phyloP scores from a whole-genome alignment of 2,797 vertebrate genomes.

The Platalea minor region DNA sequence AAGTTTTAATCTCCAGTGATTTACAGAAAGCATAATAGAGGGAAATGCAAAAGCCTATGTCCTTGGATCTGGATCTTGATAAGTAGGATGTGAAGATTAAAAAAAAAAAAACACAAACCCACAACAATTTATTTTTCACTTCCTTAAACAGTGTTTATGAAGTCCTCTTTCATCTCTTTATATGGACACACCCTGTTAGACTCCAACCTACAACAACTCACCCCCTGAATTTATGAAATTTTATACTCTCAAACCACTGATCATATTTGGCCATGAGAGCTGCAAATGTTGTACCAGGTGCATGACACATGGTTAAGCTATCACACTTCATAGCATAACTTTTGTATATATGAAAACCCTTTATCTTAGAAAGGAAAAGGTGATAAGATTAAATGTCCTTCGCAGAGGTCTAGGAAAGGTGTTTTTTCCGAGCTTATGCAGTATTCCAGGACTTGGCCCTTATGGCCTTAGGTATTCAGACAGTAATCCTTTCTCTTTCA shows the following conservation, averaged over 20 bases:
- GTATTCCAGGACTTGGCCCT: neutral
- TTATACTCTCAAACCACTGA: neutral
- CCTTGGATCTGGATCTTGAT: neutral
- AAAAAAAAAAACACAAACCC: neutral
- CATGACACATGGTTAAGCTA: neutral
- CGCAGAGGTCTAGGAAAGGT: neutral
- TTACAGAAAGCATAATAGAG: neutral
- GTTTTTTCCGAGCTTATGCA: neutral
- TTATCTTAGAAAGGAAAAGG: neutral
- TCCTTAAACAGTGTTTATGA: neutral
- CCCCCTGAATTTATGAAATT: neutral
- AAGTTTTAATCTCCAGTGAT: neutral
- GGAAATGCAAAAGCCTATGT: neutral
- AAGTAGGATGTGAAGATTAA: neutral
- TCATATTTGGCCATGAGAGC: neutral
- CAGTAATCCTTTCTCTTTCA: neutral
- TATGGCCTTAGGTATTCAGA: neutral
- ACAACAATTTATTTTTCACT: neutral
- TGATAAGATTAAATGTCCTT: conserved; percentile 30
- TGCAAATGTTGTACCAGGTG: neutral
- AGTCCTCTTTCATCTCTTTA: neutral
- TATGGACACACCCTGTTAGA: neutral
- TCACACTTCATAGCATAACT: neutral
- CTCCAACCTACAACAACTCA: neutral
- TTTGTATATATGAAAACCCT: neutral